Percentiles rank a stretch among this genome's conserved stretches.
Evolutionary conservation across 2,113 vertebrate species (phyloP).

Genomic region (Cromileptes altivelis): DNA sequence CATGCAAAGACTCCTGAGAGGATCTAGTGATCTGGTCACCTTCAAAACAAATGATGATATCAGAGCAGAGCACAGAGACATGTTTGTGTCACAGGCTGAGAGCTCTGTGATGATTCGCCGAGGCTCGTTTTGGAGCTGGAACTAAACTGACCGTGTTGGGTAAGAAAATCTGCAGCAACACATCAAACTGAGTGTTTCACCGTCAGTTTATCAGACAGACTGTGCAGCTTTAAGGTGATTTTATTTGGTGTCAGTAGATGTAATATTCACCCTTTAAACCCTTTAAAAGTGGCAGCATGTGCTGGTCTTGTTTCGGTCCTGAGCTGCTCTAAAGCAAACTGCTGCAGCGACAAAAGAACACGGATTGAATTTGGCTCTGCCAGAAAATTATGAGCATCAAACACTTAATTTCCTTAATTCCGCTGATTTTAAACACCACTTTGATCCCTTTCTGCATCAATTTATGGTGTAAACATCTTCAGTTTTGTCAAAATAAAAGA

Average conservation of each 20-base stretch:
- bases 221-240: not conserved
- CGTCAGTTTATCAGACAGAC: not conserved
- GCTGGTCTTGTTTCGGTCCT: not conserved
- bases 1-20: no score
- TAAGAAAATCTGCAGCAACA: not conserved
- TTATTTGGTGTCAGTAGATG: not conserved
- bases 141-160: conserved; percentile 68
- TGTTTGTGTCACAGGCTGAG: not conserved
- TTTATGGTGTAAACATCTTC: no score
- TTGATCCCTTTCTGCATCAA: no score
- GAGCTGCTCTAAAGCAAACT: not conserved
- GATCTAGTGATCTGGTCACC: no score
- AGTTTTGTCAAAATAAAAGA: no score
- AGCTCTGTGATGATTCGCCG: not conserved
- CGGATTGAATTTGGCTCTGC: no score
- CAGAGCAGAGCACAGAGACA: not conserved
- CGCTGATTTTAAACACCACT: no score
- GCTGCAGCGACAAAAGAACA: not conserved
- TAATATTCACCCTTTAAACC: not conserved
- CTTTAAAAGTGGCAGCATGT: not conserved
- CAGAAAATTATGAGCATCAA: no score
- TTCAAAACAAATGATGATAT: not conserved
- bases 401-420: no score
- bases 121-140: conserved; percentile 54
- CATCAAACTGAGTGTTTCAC: not conserved